These are phyloP conservation scores for Oreochromis mossambicus DNA, from an alignment of 2,797 vertebrate genomes.

Conservation along the genomic window DNA sequence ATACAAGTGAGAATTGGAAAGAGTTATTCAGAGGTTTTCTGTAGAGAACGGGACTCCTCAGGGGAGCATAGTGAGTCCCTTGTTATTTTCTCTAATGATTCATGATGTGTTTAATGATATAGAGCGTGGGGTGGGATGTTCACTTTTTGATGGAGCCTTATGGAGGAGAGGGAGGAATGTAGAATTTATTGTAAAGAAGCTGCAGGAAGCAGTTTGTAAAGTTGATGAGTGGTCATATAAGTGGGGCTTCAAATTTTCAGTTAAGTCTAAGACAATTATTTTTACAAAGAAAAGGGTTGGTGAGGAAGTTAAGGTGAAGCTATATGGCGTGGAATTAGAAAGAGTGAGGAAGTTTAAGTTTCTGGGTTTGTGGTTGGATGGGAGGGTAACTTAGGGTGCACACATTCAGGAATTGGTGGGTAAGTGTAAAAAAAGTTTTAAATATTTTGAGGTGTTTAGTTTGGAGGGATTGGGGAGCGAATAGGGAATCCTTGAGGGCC, in stretches of 20 bases:
- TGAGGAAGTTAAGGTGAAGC: fast-evolving
- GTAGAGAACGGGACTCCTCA: fast-evolving
- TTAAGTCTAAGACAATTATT: background rate
- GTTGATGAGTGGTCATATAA: fast-evolving
- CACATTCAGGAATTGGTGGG: background rate
- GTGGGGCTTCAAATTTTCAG: background rate
- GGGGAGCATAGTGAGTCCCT: fast-evolving
- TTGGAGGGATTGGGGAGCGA: fast-evolving
- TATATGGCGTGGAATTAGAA: background rate
- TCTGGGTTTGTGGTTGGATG: background rate
- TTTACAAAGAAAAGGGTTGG: background rate
- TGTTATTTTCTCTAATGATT: background rate
- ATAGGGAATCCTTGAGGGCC: fast-evolving
- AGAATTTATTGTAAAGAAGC: background rate
- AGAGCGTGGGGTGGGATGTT: fast-evolving
- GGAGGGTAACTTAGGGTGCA: background rate
- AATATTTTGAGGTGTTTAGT: background rate
- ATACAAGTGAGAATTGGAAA: fast-evolving
- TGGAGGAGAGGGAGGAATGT: background rate
- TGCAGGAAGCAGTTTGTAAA: background rate
- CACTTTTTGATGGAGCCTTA: background rate
- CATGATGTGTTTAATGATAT: background rate
- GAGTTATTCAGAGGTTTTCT: background rate
- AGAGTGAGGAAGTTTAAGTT: fast-evolving
- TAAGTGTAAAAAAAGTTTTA: background rate